These are phyloP conservation scores for Caenorhabditis sp. DNA, from an alignment of 2,888 invertebrate species.

Conservation along the genomic window DNA sequence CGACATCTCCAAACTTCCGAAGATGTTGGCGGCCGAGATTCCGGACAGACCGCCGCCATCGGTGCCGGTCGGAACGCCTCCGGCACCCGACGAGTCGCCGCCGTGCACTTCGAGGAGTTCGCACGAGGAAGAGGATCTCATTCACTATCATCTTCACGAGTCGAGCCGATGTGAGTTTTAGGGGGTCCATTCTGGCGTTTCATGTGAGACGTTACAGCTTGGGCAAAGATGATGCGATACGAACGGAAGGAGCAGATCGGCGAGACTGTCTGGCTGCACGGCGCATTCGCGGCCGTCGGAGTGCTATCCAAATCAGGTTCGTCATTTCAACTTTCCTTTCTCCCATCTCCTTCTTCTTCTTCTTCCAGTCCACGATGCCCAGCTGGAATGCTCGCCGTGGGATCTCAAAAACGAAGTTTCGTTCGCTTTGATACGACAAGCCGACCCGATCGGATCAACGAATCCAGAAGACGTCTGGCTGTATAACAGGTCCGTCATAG, in stretches of 20 bases:
- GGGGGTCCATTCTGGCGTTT: background rate
- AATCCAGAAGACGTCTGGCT: conserved; percentile 77
- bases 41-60: conserved; percentile 63
- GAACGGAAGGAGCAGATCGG: conserved; percentile 75
- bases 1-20: conserved; percentile 50
- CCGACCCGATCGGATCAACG: conserved; percentile 70
- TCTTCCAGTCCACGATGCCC: conserved; percentile 75
- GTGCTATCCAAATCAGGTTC: conserved; percentile 59
- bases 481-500: conserved; percentile 79
- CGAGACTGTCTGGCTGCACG: conserved; percentile 73
- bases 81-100: conserved; percentile 63
- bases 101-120: conserved; percentile 59
- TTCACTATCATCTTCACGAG: conserved; percentile 54
- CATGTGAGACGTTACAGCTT: conserved; percentile 66
- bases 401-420: conserved; percentile 73
- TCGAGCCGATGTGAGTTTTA: conserved; percentile 35
- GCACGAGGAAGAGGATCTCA: conserved; percentile 50
- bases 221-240: conserved; percentile 76
- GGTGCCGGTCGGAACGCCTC: conserved; percentile 59
- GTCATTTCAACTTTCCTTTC: background rate
- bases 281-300: conserved; percentile 73
- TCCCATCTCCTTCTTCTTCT: background rate
- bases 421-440: conserved; percentile 75
- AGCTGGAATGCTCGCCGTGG: conserved; percentile 74
- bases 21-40: conserved; percentile 46